Evolutionary conservation across 2,888 invertebrate species (phyloP).

Genomic region (Drosophila acutilabella): DNA sequence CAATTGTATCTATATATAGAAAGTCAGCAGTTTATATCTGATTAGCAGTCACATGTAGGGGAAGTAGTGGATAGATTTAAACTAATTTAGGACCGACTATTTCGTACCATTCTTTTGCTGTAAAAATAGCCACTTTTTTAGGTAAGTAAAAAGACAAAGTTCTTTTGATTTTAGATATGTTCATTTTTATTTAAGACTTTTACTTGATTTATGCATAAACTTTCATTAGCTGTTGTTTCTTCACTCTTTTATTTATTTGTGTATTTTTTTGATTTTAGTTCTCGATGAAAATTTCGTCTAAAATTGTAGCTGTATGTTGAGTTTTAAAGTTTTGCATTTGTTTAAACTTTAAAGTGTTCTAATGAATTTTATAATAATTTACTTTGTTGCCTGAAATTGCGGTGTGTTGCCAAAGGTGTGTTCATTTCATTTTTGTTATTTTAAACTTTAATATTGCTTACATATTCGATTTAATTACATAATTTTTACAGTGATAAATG

Average conservation of each 20-base stretch:
- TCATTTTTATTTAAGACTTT: constrained; percentile 80
- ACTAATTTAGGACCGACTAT: background rate
- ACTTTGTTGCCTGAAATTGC: constrained; percentile 53
- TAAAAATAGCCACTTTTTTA: background rate
- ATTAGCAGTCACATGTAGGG: background rate
- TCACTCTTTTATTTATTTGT: constrained; percentile 34
- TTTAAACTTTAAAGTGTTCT: constrained; percentile 41
- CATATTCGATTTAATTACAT: constrained; percentile 71
- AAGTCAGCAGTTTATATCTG: constrained; percentile 8
- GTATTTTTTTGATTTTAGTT: background rate
- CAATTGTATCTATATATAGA: constrained; percentile 22
- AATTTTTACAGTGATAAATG: constrained; percentile 69
- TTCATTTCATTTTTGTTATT: constrained; percentile 34
- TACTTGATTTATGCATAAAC: constrained; percentile 74
- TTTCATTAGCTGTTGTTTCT: constrained; percentile 40
- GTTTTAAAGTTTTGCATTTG: constrained; percentile 47
- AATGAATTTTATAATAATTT: constrained; percentile 52
- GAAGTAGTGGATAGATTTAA: too few relatives aligned
- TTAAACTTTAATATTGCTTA: constrained; percentile 76
- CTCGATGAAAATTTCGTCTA: constrained; percentile 65
- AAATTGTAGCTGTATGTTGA: constrained; percentile 60
- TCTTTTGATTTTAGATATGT: constrained; percentile 73
- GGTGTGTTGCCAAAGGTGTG: constrained; percentile 48
- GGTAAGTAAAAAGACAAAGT: constrained; percentile 12
- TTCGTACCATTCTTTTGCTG: background rate